Percentiles rank a stretch among this genome's conserved stretches.
Evolutionary conservation across 2,888 invertebrate species (phyloP).

Genomic region (Tanytarsus gracilentus): DNA sequence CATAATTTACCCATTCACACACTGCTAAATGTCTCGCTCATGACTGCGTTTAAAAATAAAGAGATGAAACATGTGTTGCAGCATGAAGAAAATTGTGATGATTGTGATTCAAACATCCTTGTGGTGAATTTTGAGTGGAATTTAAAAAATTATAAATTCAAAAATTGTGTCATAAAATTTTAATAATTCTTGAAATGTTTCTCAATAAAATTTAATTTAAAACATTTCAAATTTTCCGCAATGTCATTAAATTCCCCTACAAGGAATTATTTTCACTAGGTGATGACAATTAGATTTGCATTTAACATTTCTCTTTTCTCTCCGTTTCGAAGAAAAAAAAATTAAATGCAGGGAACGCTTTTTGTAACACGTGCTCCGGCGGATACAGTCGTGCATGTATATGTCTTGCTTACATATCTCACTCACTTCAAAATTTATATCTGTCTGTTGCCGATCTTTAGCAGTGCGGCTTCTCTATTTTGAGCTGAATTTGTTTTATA

Average conservation of each 20-base stretch:
- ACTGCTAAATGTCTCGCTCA: conserved; percentile 10
- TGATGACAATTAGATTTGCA: conserved; percentile 28
- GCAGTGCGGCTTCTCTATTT: too few species aligned
- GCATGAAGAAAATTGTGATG: not conserved
- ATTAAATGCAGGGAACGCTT: not conserved
- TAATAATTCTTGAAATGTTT: too few species aligned
- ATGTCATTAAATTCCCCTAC: too few species aligned
- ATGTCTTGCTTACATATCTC: too few species aligned
- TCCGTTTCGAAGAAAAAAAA: not conserved
- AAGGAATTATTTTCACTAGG: conserved; percentile 16
- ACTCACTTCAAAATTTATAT: too few species aligned
- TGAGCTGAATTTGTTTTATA: too few species aligned
- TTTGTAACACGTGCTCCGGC: not conserved
- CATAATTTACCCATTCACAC: conserved; percentile 21
- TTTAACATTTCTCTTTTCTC: conserved; percentile 1
- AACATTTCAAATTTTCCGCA: too few species aligned
- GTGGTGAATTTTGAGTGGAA: not conserved
- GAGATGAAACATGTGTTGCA: conserved; percentile 16
- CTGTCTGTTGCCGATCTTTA: too few species aligned
- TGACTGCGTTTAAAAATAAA: conserved; percentile 14
- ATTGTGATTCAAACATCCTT: not conserved
- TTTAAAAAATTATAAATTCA: too few species aligned
- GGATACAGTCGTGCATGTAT: too few species aligned
- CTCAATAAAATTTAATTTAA: too few species aligned
- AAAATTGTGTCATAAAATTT: too few species aligned